A percentile compares a stretch with the other conserved stretches of the same genome.
These are phyloP conservation scores for Atherinosoma microstoma DNA, from an alignment of 2,797 vertebrate species.

Conservation along the genomic window DNA sequence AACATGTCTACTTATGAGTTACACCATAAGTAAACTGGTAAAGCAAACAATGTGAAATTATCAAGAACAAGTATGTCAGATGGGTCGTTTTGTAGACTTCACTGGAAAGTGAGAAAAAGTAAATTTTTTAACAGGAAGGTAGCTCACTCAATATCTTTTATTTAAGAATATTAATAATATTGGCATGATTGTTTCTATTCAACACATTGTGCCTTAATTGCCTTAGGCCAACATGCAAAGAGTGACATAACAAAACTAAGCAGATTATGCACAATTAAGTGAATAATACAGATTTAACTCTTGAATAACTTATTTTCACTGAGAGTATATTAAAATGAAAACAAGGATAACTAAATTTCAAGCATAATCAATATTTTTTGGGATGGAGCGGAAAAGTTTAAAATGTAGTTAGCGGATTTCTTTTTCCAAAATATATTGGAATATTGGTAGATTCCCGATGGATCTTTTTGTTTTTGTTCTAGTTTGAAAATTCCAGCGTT, in stretches of 20 bases:
- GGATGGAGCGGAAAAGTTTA: background rate
- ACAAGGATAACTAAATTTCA: background rate
- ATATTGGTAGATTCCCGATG: too few relatives aligned
- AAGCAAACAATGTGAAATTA: background rate
- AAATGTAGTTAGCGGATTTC: background rate
- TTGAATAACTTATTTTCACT: background rate
- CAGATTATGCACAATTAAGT: background rate
- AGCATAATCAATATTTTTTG: background rate
- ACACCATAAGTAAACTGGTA: background rate
- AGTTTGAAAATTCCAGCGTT: too few relatives aligned
- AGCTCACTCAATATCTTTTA: background rate
- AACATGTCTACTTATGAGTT: background rate
- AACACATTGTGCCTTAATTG: background rate
- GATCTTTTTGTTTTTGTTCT: too few relatives aligned
- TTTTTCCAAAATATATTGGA: too few relatives aligned
- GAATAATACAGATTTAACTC: background rate
- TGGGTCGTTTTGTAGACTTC: background rate
- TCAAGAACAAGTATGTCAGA: background rate
- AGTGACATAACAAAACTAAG: background rate
- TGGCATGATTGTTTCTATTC: background rate
- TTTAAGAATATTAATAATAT: background rate
- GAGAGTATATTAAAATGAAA: background rate
- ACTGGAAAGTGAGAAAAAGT: background rate
- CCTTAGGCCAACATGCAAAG: background rate
- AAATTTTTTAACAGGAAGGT: background rate